These are phyloP conservation scores for Drosophila mojavensis DNA, from an alignment of 1,140 invertebrate genomes.

Conservation along the genomic window DNA sequence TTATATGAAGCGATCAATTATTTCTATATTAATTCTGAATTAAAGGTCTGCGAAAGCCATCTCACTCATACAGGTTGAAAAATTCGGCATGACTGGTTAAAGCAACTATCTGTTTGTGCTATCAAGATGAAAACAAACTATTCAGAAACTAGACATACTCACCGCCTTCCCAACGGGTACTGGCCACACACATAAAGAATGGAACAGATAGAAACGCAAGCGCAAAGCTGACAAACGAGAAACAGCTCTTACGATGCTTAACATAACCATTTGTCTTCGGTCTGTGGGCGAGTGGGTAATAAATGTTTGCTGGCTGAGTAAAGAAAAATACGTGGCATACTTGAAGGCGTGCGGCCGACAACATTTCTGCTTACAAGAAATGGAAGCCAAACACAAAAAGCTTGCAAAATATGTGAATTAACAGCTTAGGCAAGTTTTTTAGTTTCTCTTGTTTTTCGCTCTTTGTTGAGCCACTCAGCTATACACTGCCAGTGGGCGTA, in stretches of 20 bases:
- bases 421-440: not conserved
- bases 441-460: too few relatives aligned
- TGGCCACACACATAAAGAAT: not conserved
- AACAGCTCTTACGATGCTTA: constrained; percentile 48
- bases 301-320: constrained; percentile 43
- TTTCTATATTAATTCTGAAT: too few relatives aligned
- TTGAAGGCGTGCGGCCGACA: constrained; percentile 29
- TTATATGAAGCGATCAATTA: too few relatives aligned
- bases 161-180: not conserved
- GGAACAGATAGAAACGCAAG: not conserved
- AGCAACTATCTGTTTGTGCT: too few relatives aligned
- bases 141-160: not conserved
- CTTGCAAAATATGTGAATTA: constrained; percentile 1
- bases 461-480: too few relatives aligned
- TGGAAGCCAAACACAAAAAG: not conserved
- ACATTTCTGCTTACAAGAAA: constrained; percentile 43
- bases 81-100: too few relatives aligned
- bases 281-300: constrained; percentile 28
- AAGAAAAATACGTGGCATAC: constrained; percentile 49
- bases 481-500: too few relatives aligned
- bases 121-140: too few relatives aligned
- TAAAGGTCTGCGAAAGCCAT: too few relatives aligned
- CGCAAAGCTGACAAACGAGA: constrained; percentile 21
- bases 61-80: too few relatives aligned
- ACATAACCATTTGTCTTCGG: constrained; percentile 46